These are phyloP conservation scores for Amblyraja radiata DNA, from an alignment of 2,797 vertebrate genomes.

Conservation along the genomic window DNA sequence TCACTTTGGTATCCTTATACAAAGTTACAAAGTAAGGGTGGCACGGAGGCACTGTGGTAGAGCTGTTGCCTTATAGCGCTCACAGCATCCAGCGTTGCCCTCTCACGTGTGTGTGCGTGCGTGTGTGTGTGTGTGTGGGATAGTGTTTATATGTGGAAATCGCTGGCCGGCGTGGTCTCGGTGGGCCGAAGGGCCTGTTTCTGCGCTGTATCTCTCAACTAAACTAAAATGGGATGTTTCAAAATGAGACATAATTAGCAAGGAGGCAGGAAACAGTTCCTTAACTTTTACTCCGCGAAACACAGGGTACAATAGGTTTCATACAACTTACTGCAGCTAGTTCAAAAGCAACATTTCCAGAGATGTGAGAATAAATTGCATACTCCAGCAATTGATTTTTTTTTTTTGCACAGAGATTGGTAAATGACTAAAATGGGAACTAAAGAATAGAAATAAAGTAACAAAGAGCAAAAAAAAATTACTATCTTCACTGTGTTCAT, in stretches of 20 bases:
- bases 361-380: background rate
- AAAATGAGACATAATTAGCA: background rate
- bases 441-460: background rate
- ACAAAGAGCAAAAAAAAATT: background rate
- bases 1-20: background rate
- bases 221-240: no score
- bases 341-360: constrained; percentile 2
- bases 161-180: no score
- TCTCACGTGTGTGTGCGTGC: no score
- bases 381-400: background rate
- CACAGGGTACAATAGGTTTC: background rate
- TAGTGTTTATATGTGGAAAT: no score
- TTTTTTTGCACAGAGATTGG: background rate
- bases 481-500: background rate
- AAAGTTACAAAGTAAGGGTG: no score
- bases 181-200: no score
- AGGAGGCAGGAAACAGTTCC: background rate
- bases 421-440: background rate
- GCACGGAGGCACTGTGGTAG: no score
- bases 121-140: no score
- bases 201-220: no score
- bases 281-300: background rate
- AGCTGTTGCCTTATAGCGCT: no score
- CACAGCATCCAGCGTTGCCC: no score
- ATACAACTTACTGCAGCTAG: background rate